Conservation (phyloP, 2,888 invertebrate species). For the Incurvaria masculella region DNA sequence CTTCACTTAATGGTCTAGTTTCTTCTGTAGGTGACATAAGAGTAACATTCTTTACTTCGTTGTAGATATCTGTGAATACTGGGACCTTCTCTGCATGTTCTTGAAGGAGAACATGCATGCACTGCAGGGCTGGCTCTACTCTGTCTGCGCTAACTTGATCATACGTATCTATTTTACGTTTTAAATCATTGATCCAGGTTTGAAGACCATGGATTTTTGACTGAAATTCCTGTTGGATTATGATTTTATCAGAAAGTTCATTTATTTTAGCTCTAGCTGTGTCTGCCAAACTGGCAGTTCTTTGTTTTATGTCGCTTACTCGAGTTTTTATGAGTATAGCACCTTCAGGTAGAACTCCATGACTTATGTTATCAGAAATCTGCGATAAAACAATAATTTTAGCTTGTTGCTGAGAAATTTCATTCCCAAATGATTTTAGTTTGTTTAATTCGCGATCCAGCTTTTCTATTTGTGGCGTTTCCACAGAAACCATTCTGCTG, state of each 20-base stretch:
- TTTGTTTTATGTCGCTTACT: conserved; percentile 69
- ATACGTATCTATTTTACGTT: conserved; percentile 68
- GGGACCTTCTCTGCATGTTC: conserved; percentile 84
- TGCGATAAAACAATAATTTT: conserved; percentile 78
- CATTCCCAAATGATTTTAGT: conserved; percentile 78
- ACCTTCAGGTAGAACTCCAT: conserved; percentile 75
- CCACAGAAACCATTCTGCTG: conserved; percentile 57
- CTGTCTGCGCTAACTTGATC: conserved; percentile 80
- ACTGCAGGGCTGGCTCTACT: conserved; percentile 74
- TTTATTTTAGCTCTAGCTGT: conserved; percentile 73
- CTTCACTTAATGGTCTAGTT: conserved; percentile 66
- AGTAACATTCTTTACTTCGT: conserved; percentile 78
- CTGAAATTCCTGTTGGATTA: conserved; percentile 80
- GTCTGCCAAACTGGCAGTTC: conserved; percentile 73
- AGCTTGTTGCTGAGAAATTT: conserved; percentile 82
- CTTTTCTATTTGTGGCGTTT: conserved; percentile 70
- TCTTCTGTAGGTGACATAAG: conserved; percentile 70
- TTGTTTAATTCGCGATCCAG: conserved; percentile 73
- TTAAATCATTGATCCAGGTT: conserved; percentile 75
- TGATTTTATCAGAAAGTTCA: conserved; percentile 75
- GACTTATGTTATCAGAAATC: conserved; percentile 74
- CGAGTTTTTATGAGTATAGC: conserved; percentile 67
- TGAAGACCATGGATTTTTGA: conserved; percentile 74
- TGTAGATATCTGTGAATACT: conserved; percentile 72
- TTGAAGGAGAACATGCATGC: conserved; percentile 74